Evolutionary conservation across 2,113 vertebrate genomes (phyloP), one percentile per base, ranked within the genome.

Genomic region (Zosterops japonicus): DNA sequence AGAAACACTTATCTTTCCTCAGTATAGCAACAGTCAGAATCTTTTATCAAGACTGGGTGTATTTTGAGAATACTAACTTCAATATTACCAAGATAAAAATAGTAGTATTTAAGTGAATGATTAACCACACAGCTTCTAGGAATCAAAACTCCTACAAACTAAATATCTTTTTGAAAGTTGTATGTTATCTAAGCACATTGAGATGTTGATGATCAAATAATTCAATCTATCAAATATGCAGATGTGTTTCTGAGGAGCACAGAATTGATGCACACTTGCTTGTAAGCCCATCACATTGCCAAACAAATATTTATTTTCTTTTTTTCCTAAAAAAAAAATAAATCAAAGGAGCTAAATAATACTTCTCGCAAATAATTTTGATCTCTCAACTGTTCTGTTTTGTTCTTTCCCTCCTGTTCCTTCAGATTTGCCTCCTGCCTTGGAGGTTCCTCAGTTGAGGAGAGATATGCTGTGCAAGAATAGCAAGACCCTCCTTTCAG

Each of bases 61-160:
- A 79, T 89, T 93, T 90, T 70, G 75, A 91, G 69, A 94, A 61
- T 78, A 92, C 61, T 76, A 92, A 90, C 84, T 96, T 93, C 60
- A 94, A 52, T 90, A 93, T 85, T 76, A 81, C 53, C 53, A 86
- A 79, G 90, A 93, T 53, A 74, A 94, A 96, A 88, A 81, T 82
- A 83, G 59, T 75, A 85, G 69, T 80, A 93, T 67, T 87, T 67
- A 92, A 96, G 87, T 69, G 52, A 95, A 67, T 68, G 17, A 91
- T 86, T 82, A 96, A 75, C 42, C 47, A 89, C 17, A 57, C 24
- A 63, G 42, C 56, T 95, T 97, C 78, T 65, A 75, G 78, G 70
- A 95, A 94, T 21, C 29, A 89, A 92, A 97, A 53, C 20, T 6
- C 9, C 27, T 59, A 76, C 56, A 80, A 93, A 56, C 11, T 10